These are phyloP conservation scores for Mechanitis messenoides DNA, from an alignment of 2,888 invertebrate species.

Conservation along the genomic window DNA sequence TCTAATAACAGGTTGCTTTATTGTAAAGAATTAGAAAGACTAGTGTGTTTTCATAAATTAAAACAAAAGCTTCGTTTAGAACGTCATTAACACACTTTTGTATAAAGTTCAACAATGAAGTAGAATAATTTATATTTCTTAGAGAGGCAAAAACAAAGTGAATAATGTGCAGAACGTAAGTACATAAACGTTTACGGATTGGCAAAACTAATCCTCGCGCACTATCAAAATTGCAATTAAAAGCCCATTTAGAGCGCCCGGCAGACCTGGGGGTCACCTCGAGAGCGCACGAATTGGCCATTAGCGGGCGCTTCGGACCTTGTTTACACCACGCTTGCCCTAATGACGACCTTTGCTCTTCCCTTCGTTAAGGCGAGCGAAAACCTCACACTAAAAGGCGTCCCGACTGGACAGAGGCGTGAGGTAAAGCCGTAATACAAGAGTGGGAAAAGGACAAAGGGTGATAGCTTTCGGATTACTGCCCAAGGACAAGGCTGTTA, in stretches of 20 bases:
- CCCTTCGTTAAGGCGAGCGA: conserved; percentile 77
- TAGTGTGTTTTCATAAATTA: too few relatives aligned
- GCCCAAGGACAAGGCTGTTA: conserved; percentile 73
- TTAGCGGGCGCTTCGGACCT: conserved; percentile 76
- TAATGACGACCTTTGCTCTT: conserved; percentile 78
- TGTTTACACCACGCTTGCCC: conserved; percentile 77
- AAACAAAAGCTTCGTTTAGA: too few relatives aligned
- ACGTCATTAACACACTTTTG: too few relatives aligned
- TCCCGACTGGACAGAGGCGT: conserved; percentile 63
- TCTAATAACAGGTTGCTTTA: background rate
- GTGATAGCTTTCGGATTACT: conserved; percentile 75
- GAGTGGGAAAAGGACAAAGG: conserved; percentile 65
- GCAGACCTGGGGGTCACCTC: conserved; percentile 70
- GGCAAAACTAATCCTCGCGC: conserved; percentile 62
- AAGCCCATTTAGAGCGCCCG: conserved; percentile 68
- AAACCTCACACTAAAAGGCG: conserved; percentile 77
- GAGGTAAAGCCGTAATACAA: conserved; percentile 45
- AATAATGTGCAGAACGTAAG: conserved; percentile 3
- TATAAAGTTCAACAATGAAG: too few relatives aligned
- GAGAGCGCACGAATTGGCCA: conserved; percentile 76
- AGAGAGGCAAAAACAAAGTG: background rate
- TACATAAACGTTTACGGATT: conserved; percentile 24
- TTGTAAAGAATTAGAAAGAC: background rate
- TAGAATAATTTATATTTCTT: too few relatives aligned
- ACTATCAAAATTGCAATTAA: conserved; percentile 75